Percentiles rank a stretch among this genome's conserved stretches.
phyloP scores from a whole-genome alignment of 2,113 vertebrate genomes.

The Acanthochromis polyacanthus region DNA sequence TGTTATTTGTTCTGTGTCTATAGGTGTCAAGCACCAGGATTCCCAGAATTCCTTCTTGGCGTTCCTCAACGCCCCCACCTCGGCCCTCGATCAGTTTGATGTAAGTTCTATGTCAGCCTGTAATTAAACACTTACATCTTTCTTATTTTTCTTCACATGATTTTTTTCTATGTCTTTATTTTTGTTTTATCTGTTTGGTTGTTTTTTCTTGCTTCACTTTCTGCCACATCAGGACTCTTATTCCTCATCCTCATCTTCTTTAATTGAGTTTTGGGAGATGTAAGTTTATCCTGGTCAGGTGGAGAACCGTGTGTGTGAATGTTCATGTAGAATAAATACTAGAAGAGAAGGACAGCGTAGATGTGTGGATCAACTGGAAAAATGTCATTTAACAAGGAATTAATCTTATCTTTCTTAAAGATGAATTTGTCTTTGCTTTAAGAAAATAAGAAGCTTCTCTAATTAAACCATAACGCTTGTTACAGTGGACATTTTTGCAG shows the following conservation, averaged over 20 bases:
- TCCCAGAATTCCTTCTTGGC: constrained; percentile 99
- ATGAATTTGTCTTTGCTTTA: no score
- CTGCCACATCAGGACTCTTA: constrained; percentile 93
- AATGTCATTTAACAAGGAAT: neutral
- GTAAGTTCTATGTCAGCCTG: constrained; percentile 84
- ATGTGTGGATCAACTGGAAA: constrained; percentile 29
- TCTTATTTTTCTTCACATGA: constrained; percentile 42
- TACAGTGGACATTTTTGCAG: constrained; percentile 8
- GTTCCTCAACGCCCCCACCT: constrained; percentile 97
- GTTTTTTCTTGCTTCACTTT: constrained; percentile 86
- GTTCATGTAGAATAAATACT: constrained; percentile 20
- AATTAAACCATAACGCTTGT: no score
- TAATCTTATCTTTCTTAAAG: neutral
- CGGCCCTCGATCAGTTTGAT: constrained; percentile 96
- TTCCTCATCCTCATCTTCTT: constrained; percentile 96
- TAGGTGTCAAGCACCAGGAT: constrained; percentile 99
- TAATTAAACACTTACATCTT: constrained; percentile 14
- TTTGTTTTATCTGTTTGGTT: constrained; percentile 84
- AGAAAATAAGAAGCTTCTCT: no score
- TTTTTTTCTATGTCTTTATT: constrained; percentile 68
- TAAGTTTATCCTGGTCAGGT: constrained; percentile 86
- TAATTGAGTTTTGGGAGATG: constrained; percentile 98
- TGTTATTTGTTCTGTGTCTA: constrained; percentile 73
- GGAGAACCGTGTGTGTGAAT: constrained; percentile 1
- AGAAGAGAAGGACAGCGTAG: constrained; percentile 8